Evolutionary conservation across 2,888 invertebrate species (phyloP), one percentile per base, ranked within the genome.

Genomic region (Microctonus brassicae): DNA sequence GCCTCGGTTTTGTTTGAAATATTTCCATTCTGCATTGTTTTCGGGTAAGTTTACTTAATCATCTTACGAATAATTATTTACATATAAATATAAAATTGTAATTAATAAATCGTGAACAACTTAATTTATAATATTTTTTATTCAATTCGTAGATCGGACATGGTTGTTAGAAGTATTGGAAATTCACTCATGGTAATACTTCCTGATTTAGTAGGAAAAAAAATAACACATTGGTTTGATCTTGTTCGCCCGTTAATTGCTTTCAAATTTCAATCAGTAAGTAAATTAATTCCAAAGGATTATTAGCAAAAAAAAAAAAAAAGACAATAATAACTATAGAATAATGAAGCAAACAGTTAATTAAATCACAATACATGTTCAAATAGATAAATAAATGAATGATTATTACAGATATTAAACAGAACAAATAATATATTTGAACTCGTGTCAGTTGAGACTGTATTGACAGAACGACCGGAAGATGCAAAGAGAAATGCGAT

Each of bases 361-460:
- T 11, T 11, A 9, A 36, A 36, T 39, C 13, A n/a, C 13, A 39
- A 39, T n/a, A n/a, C 17, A 47, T 7, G 7, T 20, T 4, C 4
- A 42, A 5, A 42, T 47, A 17, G 17, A 47, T 20, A 6, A 47
- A 17, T 47, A 2, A 2, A 7, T 47, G 20, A 47, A 47, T 60
- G 11, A 58, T 67, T 36, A 66, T 82, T 83, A 61, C 85, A 98
- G 98, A 97, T 98, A 82, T 89, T 97, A 76, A 95, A 97, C 84
- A 93, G 98, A 79, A 97, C 97, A 1, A 99, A 99, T 88, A 98
- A 98, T 86, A 97, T 98, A 78, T 99, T 99, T 88, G 98, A 98
- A 88, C 88, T 98, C 83, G 93, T 96, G 58, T 96, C 97, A 0
- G 94, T 95, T 5, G 96, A 97, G 72, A 94, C 96, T 0, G 93